Evolutionary conservation across 2,797 vertebrate genomes (phyloP).

Genomic region (Ceryle rudis): DNA sequence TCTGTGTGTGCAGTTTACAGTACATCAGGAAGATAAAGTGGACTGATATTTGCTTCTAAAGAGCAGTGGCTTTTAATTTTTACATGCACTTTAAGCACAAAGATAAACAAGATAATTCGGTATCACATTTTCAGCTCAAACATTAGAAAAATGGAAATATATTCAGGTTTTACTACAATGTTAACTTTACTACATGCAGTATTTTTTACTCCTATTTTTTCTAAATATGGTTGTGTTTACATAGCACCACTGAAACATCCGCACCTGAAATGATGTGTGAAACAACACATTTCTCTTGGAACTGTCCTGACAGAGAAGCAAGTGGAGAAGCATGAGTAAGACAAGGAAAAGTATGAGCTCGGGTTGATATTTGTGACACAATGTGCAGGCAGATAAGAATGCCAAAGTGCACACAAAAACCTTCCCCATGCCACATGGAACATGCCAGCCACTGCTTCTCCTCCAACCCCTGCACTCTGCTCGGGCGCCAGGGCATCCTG

Average conservation of each 20-base stretch:
- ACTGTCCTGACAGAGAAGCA: neutral
- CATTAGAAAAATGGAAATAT: neutral
- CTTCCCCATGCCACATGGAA: rapidly evolving
- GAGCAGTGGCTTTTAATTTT: slow-evolving; percentile 75
- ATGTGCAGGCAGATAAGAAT: rapidly evolving
- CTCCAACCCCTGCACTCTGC: neutral
- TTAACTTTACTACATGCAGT: neutral
- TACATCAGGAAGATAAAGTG: slow-evolving; percentile 73
- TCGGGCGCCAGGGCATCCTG: neutral
- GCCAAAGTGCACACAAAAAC: rapidly evolving
- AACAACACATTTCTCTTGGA: neutral
- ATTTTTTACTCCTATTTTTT: neutral
- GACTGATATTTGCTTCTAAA: slow-evolving; percentile 70
- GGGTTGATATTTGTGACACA: neutral
- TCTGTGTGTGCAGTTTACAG: slow-evolving; percentile 63
- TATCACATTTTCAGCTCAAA: slow-evolving; percentile 36
- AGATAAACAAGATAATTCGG: slow-evolving; percentile 73
- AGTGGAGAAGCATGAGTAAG: neutral
- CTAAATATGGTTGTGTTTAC: neutral
- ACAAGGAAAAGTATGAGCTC: neutral
- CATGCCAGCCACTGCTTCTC: rapidly evolving
- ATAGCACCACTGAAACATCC: neutral
- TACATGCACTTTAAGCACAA: slow-evolving; percentile 46
- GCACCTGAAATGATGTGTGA: neutral
- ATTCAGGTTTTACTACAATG: neutral